These are phyloP conservation scores for Pogonomyrmex californicus DNA, from an alignment of 1,140 invertebrate genomes.

Conservation along the genomic window DNA sequence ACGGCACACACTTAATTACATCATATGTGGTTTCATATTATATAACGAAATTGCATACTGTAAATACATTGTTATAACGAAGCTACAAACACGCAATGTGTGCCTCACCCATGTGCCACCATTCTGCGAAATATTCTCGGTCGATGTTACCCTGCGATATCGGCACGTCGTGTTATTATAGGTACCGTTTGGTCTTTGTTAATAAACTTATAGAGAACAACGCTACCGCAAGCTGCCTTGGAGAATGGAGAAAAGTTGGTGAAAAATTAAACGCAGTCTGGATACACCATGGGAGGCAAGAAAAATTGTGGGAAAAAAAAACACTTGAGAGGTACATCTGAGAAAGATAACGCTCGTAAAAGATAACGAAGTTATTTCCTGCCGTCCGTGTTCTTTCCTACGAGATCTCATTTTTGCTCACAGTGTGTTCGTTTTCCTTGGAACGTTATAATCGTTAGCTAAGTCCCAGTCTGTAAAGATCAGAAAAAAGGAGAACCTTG, in stretches of 20 bases:
- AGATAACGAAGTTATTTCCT: conserved; percentile 46
- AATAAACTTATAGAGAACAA: conserved; percentile 8
- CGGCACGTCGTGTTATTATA: neutral
- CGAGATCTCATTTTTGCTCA: neutral
- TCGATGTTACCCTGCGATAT: neutral
- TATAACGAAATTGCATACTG: conserved; percentile 4
- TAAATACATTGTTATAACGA: conserved; percentile 30
- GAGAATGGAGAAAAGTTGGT: conserved; percentile 10
- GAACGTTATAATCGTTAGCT: neutral
- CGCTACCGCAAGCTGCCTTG: neutral
- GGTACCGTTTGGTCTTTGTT: conserved; percentile 33
- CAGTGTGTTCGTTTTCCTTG: neutral
- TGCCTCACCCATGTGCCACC: neutral
- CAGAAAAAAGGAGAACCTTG: too few relatives aligned
- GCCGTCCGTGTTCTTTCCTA: neutral
- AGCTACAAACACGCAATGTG: neutral
- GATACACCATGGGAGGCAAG: neutral
- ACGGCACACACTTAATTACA: conserved; percentile 16
- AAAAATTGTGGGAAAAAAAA: neutral
- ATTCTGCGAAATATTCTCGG: conserved; percentile 2
- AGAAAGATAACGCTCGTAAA: conserved; percentile 37
- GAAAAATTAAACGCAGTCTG: conserved; percentile 2
- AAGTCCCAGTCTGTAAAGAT: neutral
- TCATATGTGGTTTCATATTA: neutral
- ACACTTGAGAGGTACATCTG: conserved; percentile 2